phyloP scores from a whole-genome alignment of 1,140 invertebrate genomes.

The Daktulosphaira vitifoliae region DNA sequence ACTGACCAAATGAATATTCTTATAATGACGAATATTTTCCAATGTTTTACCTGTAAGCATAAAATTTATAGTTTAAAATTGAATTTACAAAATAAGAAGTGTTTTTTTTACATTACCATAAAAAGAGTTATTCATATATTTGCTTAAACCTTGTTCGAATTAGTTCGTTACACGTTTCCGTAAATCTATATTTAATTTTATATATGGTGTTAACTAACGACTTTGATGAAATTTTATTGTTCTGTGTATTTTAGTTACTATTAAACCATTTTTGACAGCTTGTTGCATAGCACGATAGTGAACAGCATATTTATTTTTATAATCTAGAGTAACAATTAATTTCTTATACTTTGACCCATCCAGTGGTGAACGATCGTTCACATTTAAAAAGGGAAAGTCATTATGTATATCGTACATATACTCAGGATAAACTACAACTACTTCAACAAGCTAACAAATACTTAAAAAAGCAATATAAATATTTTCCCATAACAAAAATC shows the following conservation, averaged over 20 bases:
- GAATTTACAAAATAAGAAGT: background rate
- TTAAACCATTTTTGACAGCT: conserved; percentile 45
- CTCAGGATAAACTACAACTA: background rate
- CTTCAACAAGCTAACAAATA: background rate
- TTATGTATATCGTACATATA: conserved; percentile 41
- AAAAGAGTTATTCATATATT: background rate
- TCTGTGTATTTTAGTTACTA: conserved; percentile 37
- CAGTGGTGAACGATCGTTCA: conserved; percentile 36
- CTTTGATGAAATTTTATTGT: background rate
- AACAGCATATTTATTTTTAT: conserved; percentile 45
- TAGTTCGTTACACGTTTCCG: background rate
- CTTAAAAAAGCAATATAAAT: no score
- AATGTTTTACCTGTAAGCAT: background rate
- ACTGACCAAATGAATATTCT: background rate
- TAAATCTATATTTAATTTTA: background rate
- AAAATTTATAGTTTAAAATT: background rate
- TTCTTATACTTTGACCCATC: conserved; percentile 37
- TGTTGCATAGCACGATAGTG: conserved; percentile 48
- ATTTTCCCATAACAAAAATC: no score
- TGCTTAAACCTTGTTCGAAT: background rate
- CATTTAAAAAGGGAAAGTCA: conserved; percentile 44
- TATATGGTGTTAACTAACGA: background rate
- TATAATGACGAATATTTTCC: background rate
- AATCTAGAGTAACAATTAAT: conserved; percentile 39
- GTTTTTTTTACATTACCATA: background rate